These are phyloP conservation scores for Brassicogethes aeneus DNA, from an alignment of 2,888 invertebrate genomes.

Conservation along the genomic window DNA sequence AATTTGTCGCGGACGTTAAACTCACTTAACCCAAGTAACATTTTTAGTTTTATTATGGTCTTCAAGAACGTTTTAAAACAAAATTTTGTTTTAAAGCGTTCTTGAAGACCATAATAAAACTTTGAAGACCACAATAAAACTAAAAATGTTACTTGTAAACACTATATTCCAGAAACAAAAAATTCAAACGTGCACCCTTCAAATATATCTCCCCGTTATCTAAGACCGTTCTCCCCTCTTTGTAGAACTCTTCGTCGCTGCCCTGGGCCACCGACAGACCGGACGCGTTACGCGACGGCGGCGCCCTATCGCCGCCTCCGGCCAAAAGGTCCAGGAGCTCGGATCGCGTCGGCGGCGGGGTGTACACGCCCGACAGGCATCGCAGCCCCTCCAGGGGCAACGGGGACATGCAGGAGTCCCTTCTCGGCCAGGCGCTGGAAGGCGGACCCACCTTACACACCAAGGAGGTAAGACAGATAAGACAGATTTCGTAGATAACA, in stretches of 20 bases:
- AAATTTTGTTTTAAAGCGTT: too few species aligned
- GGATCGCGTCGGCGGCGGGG: too few species aligned
- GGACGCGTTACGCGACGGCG: conserved; percentile 43
- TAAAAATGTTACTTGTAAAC: too few species aligned
- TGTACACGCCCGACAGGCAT: conserved; percentile 39
- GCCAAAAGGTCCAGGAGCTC: conserved; percentile 64
- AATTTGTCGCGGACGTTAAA: too few species aligned
- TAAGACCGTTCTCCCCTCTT: neutral
- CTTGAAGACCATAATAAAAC: too few species aligned
- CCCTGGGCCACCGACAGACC: conserved; percentile 52
- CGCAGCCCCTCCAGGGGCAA: conserved; percentile 54
- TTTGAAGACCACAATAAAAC: too few species aligned
- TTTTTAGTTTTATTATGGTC: too few species aligned
- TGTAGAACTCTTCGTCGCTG: conserved; percentile 46
- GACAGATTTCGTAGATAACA: neutral
- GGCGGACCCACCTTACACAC: conserved; percentile 60
- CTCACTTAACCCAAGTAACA: too few species aligned
- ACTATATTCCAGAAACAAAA: too few species aligned
- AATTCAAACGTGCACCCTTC: too few species aligned
- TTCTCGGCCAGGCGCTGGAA: conserved; percentile 70
- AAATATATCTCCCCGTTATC: too few species aligned
- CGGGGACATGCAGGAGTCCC: conserved; percentile 60
- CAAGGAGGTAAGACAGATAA: conserved; percentile 33
- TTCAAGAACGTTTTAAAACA: too few species aligned
- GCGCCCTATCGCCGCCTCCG: conserved; percentile 56